These are phyloP conservation scores for Echeneis naucrates DNA, from an alignment of 2,797 vertebrate species.

Conservation along the genomic window DNA sequence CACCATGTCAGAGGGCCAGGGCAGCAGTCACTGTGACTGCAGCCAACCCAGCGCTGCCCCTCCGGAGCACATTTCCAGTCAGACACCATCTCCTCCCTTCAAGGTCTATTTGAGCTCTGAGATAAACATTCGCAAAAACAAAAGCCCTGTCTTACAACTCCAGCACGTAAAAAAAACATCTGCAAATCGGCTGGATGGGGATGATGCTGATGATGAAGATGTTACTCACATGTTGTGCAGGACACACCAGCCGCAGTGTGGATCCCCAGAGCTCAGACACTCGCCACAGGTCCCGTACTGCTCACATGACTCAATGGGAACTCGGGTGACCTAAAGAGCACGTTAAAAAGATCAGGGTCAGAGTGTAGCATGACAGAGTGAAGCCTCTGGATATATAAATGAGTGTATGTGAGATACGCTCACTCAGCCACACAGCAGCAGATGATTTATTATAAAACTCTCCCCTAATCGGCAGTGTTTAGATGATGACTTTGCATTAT, in stretches of 20 bases:
- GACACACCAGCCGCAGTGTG: conserved; percentile 99
- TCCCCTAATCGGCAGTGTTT: neutral
- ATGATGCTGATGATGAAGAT: too few species aligned
- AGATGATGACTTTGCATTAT: neutral
- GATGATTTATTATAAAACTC: neutral
- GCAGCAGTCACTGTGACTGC: conserved; percentile 7
- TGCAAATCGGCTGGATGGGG: neutral
- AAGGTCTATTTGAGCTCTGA: conserved; percentile 10
- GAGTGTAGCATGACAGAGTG: neutral
- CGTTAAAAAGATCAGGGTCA: conserved; percentile 18
- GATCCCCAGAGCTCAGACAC: conserved; percentile 97
- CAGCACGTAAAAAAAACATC: neutral
- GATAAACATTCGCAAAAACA: conserved; percentile 27
- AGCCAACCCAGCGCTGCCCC: conserved; percentile 10
- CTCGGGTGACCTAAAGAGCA: conserved; percentile 89
- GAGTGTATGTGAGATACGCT: conserved; percentile 6
- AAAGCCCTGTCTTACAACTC: neutral
- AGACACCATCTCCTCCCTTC: conserved; percentile 17
- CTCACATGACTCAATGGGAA: conserved; percentile 96
- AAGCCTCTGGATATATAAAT: neutral
- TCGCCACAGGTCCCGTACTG: conserved; percentile 96
- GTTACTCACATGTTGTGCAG: conserved; percentile 96
- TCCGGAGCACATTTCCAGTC: conserved; percentile 33
- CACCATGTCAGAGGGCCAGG: conserved; percentile 18
- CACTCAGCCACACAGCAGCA: neutral